A percentile compares a stretch with the other conserved stretches of the same genome.
phyloP scores from a whole-genome alignment of 2,113 vertebrate species.

The Antennarius striatus region DNA sequence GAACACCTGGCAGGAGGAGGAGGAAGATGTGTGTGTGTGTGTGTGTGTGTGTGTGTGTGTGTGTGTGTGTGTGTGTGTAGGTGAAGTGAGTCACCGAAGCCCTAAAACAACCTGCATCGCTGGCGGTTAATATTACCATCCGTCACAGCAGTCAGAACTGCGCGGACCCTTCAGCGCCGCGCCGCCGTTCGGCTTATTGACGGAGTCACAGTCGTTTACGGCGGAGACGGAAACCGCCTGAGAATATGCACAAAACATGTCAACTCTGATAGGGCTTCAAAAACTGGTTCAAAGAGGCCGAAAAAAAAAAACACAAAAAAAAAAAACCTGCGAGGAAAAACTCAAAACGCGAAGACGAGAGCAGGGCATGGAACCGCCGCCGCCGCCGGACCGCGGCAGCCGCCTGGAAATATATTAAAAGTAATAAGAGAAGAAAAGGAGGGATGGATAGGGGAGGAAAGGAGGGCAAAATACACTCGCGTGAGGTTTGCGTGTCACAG shows the following conservation, averaged over 20 bases:
- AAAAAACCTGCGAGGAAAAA: conserved; percentile 12
- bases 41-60: conserved; percentile 42
- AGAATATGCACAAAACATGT: conserved; percentile 73
- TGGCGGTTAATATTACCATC: conserved; percentile 75
- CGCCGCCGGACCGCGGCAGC: not conserved
- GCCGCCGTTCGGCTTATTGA: conserved; percentile 65
- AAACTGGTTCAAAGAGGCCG: conserved; percentile 62
- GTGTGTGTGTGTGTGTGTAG: conserved; percentile 56
- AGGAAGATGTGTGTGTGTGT: conserved; percentile 41
- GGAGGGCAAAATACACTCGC: conserved; percentile 6
- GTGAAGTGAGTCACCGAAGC: conserved; percentile 59
- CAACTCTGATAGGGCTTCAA: conserved; percentile 72
- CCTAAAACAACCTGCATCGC: conserved; percentile 72
- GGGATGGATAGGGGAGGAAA: not conserved
- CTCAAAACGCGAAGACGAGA: conserved; percentile 50
- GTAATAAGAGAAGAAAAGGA: not conserved
- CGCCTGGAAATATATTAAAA: conserved; percentile 6
- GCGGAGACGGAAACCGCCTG: conserved; percentile 70
- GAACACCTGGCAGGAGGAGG: conserved; percentile 73
- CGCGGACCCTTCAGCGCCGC: conserved; percentile 33
- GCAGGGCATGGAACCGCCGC: conserved; percentile 21
- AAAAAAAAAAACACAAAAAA: conserved; percentile 46
- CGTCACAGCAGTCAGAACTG: conserved; percentile 66
- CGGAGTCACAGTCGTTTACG: conserved; percentile 67
- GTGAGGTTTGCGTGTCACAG: conserved; percentile 33